These are phyloP conservation scores for Pristis pectinata DNA, from an alignment of 2,797 vertebrate species.

Conservation along the genomic window DNA sequence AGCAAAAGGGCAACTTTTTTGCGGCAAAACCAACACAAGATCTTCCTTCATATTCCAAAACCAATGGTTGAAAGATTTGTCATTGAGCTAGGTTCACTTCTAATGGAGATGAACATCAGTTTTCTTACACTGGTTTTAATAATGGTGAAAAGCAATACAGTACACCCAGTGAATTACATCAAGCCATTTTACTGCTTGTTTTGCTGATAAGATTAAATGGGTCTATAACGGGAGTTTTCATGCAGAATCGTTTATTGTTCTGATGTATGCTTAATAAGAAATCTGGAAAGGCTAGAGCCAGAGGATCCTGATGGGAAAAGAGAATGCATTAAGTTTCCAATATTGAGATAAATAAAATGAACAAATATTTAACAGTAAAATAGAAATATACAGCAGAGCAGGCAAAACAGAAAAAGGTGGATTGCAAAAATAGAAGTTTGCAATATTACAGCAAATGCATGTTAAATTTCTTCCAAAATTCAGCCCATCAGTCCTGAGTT, in stretches of 20 bases:
- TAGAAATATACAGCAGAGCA: neutral
- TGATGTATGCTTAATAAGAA: neutral
- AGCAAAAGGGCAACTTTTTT: neutral
- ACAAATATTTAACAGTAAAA: neutral
- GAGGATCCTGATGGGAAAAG: neutral
- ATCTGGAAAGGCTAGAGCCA: neutral
- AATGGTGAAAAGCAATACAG: neutral
- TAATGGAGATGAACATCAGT: too few relatives aligned
- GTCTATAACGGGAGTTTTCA: neutral
- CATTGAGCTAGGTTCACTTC: neutral
- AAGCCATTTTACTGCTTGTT: neutral
- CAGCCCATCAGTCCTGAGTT: neutral
- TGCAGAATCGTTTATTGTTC: neutral
- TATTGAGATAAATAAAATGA: neutral
- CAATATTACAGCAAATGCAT: too few relatives aligned
- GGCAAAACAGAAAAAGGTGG: neutral
- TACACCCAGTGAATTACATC: neutral
- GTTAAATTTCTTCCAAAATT: too few relatives aligned
- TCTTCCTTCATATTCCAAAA: neutral
- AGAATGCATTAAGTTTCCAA: neutral
- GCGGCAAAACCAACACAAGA: neutral
- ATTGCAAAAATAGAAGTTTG: neutral
- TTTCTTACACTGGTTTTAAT: neutral
- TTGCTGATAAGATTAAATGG: neutral
- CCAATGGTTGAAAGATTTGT: neutral